A percentile compares a stretch with the other conserved stretches of the same genome.
phyloP scores from a whole-genome alignment of 2,113 vertebrate species.

The Lethenteron camtschaticum region DNA sequence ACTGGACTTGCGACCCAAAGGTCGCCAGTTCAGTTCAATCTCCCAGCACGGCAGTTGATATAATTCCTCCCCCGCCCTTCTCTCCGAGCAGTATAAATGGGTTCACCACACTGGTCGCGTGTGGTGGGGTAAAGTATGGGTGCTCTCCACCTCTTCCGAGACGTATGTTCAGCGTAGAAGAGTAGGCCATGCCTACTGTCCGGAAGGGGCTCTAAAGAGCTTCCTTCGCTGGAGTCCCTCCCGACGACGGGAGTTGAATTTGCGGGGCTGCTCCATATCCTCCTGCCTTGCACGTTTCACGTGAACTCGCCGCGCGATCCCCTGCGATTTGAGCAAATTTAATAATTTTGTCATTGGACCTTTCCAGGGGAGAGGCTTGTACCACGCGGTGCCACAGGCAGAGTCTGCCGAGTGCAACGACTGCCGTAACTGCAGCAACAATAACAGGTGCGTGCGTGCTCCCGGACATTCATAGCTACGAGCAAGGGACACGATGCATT shows the following conservation, averaged over 20 bases:
- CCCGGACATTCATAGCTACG: no score
- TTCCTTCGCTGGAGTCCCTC: slow-evolving; percentile 19
- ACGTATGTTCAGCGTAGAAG: no score
- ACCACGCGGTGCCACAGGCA: slow-evolving; percentile 36
- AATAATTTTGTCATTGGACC: neutral
- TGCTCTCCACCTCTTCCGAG: no score
- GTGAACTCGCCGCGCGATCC: accelerated
- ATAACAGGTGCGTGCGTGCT: slow-evolving; percentile 46
- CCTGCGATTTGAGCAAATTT: neutral
- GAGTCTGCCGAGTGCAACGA: slow-evolving; percentile 50
- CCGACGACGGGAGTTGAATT: slow-evolving; percentile 22
- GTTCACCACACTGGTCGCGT: no score
- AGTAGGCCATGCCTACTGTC: no score
- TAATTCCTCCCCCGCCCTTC: no score
- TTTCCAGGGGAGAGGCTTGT: slow-evolving; percentile 40
- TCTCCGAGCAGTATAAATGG: no score
- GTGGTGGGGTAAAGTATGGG: no score
- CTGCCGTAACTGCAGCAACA: slow-evolving; percentile 82
- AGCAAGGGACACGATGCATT: no score
- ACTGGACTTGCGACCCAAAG: no score
- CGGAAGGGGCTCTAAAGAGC: slow-evolving; percentile 10
- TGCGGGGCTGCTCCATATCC: slow-evolving; percentile 10
- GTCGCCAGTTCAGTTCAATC: no score
- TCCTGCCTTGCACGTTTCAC: neutral
- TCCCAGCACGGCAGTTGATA: no score